A percentile compares a stretch with the other conserved stretches of the same genome.
Conservation (phyloP, 92 coral and sea anemone genomes). For the Parazoanthus atlanticus region DNA sequence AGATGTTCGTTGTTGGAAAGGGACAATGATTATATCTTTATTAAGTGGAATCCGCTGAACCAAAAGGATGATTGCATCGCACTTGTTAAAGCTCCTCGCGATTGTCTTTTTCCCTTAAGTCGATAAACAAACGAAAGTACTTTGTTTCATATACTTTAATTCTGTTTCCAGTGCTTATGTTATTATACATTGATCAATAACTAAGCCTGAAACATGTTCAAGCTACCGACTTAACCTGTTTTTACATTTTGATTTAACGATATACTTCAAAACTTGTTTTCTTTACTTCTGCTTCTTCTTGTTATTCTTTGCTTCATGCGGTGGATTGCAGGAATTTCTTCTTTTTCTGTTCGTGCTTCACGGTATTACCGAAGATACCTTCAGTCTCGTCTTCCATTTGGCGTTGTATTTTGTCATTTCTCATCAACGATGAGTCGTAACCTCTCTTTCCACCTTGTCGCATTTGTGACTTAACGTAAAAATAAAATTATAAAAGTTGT, state of each 20-base stretch:
- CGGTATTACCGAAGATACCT: neutral
- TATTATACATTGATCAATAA: too few relatives aligned
- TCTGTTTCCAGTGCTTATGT: too few relatives aligned
- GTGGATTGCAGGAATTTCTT: neutral
- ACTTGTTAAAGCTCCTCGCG: too few relatives aligned
- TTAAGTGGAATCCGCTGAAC: too few relatives aligned
- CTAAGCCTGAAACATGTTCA: too few relatives aligned
- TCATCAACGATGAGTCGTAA: neutral
- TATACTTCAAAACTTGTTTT: neutral
- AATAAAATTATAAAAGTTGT: neutral
- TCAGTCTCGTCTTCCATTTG: neutral
- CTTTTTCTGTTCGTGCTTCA: neutral
- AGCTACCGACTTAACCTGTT: neutral
- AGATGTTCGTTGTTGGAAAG: too few relatives aligned
- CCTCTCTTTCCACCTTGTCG: neutral
- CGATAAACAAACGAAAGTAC: too few relatives aligned
- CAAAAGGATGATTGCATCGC: too few relatives aligned
- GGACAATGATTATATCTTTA: too few relatives aligned
- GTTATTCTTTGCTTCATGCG: neutral
- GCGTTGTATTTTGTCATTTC: neutral
- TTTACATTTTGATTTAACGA: neutral
- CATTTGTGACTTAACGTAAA: neutral
- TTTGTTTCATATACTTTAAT: too few relatives aligned
- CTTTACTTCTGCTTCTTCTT: neutral
- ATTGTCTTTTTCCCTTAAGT: too few relatives aligned